A percentile compares a stretch with the other conserved stretches of the same genome.
phyloP scores from a whole-genome alignment of 1,140 invertebrate species.

The Temnothorax nylanderi region DNA sequence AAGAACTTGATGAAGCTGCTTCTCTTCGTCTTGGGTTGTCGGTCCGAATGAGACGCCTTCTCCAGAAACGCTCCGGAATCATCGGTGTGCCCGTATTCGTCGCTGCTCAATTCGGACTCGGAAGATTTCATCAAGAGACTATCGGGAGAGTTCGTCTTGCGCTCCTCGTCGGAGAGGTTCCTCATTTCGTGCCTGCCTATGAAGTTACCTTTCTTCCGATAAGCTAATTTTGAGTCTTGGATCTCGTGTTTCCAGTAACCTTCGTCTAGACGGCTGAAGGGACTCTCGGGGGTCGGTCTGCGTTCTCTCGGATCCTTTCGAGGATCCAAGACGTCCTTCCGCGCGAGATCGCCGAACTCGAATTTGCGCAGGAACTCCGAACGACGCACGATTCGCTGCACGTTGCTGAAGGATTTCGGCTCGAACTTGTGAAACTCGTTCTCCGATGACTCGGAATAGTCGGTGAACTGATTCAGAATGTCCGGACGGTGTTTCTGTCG shows the following conservation, averaged over 20 bases:
- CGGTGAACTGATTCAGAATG: conserved; percentile 83
- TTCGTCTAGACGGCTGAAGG: conserved; percentile 57
- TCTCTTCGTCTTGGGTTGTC: conserved; percentile 66
- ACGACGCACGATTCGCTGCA: conserved; percentile 77
- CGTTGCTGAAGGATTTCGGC: conserved; percentile 61
- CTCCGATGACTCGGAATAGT: conserved; percentile 80
- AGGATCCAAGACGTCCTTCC: conserved; percentile 40
- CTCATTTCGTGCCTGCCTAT: conserved; percentile 68
- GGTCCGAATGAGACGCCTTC: conserved; percentile 77
- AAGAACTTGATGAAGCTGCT: conserved; percentile 83
- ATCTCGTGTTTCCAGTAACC: conserved; percentile 72
- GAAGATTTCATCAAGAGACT: conserved; percentile 83
- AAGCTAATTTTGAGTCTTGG: conserved; percentile 61
- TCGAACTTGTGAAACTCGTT: conserved; percentile 76
- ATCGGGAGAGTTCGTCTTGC: conserved; percentile 84
- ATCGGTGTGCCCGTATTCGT: conserved; percentile 83
- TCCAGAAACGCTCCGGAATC: conserved; percentile 84
- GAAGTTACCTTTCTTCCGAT: conserved; percentile 60
- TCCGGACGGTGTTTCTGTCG: conserved; percentile 83
- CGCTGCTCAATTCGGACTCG: conserved; percentile 83
- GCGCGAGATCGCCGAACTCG: conserved; percentile 66
- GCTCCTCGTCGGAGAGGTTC: conserved; percentile 82
- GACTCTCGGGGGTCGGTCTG: conserved; percentile 67
- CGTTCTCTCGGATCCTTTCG: conserved; percentile 60
- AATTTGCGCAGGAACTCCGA: conserved; percentile 81